Conservation (phyloP, 2,113 vertebrate species). For the Podilymbus podiceps region DNA sequence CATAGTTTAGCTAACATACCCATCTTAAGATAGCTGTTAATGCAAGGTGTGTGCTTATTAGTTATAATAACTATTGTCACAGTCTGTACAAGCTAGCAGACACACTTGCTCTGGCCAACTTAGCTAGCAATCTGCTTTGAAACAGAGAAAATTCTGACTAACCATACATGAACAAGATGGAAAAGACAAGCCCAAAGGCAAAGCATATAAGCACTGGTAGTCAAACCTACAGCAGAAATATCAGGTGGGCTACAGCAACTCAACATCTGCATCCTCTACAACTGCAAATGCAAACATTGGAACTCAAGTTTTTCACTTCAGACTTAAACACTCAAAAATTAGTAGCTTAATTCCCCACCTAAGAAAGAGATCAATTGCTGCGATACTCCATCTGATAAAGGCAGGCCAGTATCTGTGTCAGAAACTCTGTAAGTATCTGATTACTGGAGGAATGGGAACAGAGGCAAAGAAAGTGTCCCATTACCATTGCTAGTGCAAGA, state of each 20-base stretch:
- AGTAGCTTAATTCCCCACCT: neutral
- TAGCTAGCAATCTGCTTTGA: neutral
- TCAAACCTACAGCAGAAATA: neutral
- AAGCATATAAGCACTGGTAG: neutral
- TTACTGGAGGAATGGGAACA: neutral
- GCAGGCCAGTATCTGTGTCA: neutral
- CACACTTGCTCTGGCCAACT: neutral
- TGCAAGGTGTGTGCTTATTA: neutral
- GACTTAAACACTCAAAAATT: neutral
- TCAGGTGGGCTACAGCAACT: neutral
- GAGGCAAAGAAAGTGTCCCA: neutral
- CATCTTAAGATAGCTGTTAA: neutral
- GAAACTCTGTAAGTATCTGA: neutral
- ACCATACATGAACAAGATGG: neutral
- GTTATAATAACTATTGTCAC: neutral
- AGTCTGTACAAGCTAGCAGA: neutral
- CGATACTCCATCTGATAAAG: neutral
- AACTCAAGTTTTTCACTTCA: neutral
- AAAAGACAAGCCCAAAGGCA: neutral
- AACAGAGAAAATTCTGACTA: neutral
- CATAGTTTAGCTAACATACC: neutral
- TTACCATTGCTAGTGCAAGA: neutral
- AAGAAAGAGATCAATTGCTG: neutral
- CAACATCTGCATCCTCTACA: neutral
- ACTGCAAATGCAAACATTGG: neutral